Evolutionary conservation across 2,888 invertebrate species (phyloP), one percentile per base, ranked within the genome.

Genomic region (Erynnis tages): DNA sequence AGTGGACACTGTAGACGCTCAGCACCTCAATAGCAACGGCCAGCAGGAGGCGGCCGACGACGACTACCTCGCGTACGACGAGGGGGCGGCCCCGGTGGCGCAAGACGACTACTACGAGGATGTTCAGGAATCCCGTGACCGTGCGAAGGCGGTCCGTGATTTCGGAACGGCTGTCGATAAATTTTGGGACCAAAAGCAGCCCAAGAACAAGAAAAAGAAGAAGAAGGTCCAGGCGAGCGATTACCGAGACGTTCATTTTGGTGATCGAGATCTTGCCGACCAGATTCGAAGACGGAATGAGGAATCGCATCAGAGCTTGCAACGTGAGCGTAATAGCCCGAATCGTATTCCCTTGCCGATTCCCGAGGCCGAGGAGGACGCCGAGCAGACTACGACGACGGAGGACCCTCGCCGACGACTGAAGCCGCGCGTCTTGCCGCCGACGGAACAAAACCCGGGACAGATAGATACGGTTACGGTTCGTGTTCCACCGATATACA

Each of bases 401-500:
- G 82, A 87, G 56, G 82, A 90, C 57, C 90, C 90, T 0, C 78
- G 73, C 21, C 69, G 72, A 25, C 70, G 72, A 10, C 66, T 90
- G 11, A 76, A 74, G 10, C 90, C 90, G 2, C 80, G 83, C 14
- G 82, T 90, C 3, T 64, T 90, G 16, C 90, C 90, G 1, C 90
- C 89, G 1, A 90, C 90, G 0, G 90, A 90, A 55, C 85, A 89
- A 16, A 82, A 90, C 48, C 90, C 90, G 0, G 81, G 81, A 13
- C 82, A 89, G 61, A 90, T 90, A 19, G 90, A 90, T 57, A 90
- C 89, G 1, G 83, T 90, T 3, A 89, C 90, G 0, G 90, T 90
- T 11, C 74, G 89, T 32, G 89, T 90, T 37, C 90, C 90, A 1
- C 90, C 90, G 0, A 90, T 90, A 47, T 87, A 89, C 62, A 76